A percentile compares a stretch with the other conserved stretches of the same genome.
phyloP scores from a whole-genome alignment of 2,797 vertebrate genomes.

The Lacerta bilineata region DNA sequence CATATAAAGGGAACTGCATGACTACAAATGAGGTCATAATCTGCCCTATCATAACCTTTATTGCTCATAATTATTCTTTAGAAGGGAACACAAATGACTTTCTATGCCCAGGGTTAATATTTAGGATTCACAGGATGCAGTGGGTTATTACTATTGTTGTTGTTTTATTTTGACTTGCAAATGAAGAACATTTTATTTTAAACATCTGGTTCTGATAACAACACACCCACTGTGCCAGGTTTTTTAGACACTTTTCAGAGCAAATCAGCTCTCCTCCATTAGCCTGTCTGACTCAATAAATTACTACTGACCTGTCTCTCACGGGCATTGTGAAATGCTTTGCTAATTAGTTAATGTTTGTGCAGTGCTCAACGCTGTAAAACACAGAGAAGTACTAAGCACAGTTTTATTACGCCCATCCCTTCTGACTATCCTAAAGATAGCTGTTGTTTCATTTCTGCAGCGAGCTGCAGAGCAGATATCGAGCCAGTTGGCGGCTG shows the following conservation, averaged over 20 bases:
- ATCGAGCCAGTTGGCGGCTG: background rate
- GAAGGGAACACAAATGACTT: conserved; percentile 17
- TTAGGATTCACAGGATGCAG: background rate
- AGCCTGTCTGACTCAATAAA: conserved; percentile 44
- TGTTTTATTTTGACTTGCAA: conserved; percentile 1
- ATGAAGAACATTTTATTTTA: conserved; percentile 44
- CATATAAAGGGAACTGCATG: conserved; percentile 1
- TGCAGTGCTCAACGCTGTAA: conserved; percentile 25
- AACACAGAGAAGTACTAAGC: conserved; percentile 16
- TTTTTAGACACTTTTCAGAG: conserved; percentile 36
- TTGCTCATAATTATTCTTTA: conserved; percentile 5
- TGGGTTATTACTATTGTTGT: conserved; percentile 32
- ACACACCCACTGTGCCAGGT: conserved; percentile 22
- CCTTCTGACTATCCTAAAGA: background rate
- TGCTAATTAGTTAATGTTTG: conserved; percentile 55
- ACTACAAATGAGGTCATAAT: conserved; percentile 8
- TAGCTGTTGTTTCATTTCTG: background rate
- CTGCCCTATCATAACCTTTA: background rate
- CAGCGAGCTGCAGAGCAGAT: background rate
- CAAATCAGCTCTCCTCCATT: conserved; percentile 48
- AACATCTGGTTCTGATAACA: conserved; percentile 49
- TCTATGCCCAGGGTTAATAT: conserved; percentile 37
- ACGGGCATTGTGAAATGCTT: conserved; percentile 17
- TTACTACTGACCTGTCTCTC: conserved; percentile 32
- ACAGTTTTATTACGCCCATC: background rate